These are phyloP conservation scores for Eulimnadia texana DNA, from an alignment of 1,140 invertebrate genomes.

Conservation along the genomic window DNA sequence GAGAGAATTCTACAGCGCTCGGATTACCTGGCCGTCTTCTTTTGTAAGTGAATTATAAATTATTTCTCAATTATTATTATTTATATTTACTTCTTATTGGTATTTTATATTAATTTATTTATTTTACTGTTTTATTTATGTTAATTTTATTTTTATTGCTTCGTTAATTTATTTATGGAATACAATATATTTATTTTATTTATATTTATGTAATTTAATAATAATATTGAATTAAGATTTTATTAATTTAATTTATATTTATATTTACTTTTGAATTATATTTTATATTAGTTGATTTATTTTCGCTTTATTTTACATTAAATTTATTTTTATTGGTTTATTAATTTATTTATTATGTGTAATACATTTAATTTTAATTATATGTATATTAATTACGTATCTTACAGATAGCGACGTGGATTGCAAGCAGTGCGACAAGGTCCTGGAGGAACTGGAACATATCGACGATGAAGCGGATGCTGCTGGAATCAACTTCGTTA, in stretches of 20 bases:
- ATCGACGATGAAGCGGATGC: constrained; percentile 76
- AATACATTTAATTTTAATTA: not conserved
- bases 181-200: no score
- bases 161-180: no score
- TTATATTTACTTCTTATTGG: constrained; percentile 5
- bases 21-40: constrained; percentile 85
- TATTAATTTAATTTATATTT: constrained; percentile 4
- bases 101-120: no score
- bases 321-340: no score
- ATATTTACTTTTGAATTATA: constrained; percentile 4
- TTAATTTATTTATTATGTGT: no score
- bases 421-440: constrained; percentile 81
- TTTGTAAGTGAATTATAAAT: constrained; percentile 54
- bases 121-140: not conserved
- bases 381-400: not conserved
- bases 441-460: constrained; percentile 75
- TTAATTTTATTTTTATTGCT: not conserved
- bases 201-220: no score
- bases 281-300: no score
- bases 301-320: not conserved
- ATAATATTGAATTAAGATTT: no score
- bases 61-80: not conserved
- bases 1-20: constrained; percentile 76
- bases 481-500: constrained; percentile 86
- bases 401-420: constrained; percentile 66